A percentile compares a stretch with the other conserved stretches of the same genome.
These are phyloP conservation scores for Seira ritae DNA, from an alignment of 2,888 invertebrate species.

Conservation along the genomic window DNA sequence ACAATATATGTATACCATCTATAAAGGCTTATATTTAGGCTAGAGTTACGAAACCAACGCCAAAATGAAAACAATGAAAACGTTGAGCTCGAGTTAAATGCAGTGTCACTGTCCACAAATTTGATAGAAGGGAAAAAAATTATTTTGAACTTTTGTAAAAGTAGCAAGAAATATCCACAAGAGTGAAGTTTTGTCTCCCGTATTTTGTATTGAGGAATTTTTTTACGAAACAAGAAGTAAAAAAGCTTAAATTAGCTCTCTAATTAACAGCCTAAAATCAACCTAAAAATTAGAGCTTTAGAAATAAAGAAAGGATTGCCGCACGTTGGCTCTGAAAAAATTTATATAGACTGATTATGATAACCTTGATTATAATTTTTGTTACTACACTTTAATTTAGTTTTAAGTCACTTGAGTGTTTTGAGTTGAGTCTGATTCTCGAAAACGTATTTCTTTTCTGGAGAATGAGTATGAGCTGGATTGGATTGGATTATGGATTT, in stretches of 20 bases:
- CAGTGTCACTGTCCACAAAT: neutral
- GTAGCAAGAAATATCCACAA: too few relatives aligned
- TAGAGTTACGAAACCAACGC: neutral
- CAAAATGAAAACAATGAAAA: neutral
- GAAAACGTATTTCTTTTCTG: too few relatives aligned
- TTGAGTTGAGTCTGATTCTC: too few relatives aligned
- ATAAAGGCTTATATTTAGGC: neutral
- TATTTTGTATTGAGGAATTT: too few relatives aligned
- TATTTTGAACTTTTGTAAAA: too few relatives aligned
- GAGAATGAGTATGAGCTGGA: too few relatives aligned
- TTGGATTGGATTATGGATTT: too few relatives aligned
- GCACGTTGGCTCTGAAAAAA: neutral
- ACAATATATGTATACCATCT: neutral
- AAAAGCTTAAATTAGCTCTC: neutral
- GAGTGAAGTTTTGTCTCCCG: too few relatives aligned
- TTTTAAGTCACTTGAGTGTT: neutral
- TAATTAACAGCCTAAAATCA: neutral
- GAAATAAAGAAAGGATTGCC: neutral
- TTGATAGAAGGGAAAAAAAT: neutral
- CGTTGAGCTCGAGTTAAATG: constrained; percentile 9
- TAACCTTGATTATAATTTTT: neutral
- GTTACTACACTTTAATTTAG: neutral
- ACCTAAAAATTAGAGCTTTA: neutral
- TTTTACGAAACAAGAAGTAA: neutral
- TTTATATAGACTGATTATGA: constrained; percentile 1